Evolutionary conservation across 2,113 vertebrate genomes (phyloP).

Genomic region (Bos javanicus): DNA sequence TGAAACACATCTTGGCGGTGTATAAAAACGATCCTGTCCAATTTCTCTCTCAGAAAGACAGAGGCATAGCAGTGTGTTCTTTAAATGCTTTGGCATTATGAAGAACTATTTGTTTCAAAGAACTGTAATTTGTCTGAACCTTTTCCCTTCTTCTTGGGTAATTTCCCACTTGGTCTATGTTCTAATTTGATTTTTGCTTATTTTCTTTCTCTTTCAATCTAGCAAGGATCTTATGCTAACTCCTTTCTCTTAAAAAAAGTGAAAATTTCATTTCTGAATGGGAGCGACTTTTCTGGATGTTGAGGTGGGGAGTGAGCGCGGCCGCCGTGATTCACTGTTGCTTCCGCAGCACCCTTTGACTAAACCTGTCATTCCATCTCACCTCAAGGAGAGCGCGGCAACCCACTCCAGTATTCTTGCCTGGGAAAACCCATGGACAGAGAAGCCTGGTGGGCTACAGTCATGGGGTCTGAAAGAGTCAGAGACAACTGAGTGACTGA

Average conservation of each 20-base stretch:
- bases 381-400: background rate
- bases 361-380: background rate
- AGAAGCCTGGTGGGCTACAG: background rate
- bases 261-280: background rate
- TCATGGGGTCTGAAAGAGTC: background rate
- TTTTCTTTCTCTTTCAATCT: background rate
- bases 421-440: background rate
- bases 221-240: background rate
- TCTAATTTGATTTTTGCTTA: background rate
- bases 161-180: background rate
- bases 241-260: background rate
- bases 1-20: background rate
- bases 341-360: background rate
- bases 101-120: background rate
- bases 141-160: background rate
- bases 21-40: background rate
- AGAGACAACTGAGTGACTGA: background rate
- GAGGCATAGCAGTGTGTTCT: background rate
- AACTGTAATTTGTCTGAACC: background rate
- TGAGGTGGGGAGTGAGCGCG: background rate
- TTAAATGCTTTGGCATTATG: background rate
- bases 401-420: background rate
- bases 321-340: background rate
- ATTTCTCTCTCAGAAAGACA: background rate
- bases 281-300: background rate